A percentile compares a stretch with the other conserved stretches of the same genome.
These are phyloP conservation scores for Cossypha polioptera DNA, from an alignment of 2,797 vertebrate species.

Conservation along the genomic window DNA sequence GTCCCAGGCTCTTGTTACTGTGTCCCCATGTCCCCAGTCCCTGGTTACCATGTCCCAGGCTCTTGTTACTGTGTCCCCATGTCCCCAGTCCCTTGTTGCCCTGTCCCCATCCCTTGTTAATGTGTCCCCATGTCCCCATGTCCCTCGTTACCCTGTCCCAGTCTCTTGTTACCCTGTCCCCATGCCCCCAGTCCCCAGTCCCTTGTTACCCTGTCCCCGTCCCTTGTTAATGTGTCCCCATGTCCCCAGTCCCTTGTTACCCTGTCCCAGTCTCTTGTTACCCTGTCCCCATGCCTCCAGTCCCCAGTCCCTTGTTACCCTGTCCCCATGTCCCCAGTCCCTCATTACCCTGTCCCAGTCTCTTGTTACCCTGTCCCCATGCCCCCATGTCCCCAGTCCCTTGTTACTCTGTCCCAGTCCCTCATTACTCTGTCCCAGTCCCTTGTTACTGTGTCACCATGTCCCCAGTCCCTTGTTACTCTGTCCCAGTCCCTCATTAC, in stretches of 20 bases:
- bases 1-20: too few species aligned
- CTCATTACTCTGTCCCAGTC: too few species aligned
- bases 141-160: background rate
- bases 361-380: too few species aligned
- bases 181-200: too few species aligned
- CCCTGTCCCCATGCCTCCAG: too few species aligned
- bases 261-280: background rate
- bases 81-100: fast-evolving
- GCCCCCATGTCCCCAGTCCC: too few species aligned
- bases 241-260: fast-evolving
- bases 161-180: too few species aligned
- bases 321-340: background rate
- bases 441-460: too few species aligned
- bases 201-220: fast-evolving
- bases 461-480: background rate
- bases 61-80: too few species aligned
- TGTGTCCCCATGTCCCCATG: background rate
- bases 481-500: background rate
- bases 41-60: background rate
- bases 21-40: background rate
- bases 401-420: too few species aligned
- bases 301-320: too few species aligned
- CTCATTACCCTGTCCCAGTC: background rate
- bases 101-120: background rate
- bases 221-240: fast-evolving